Evolutionary conservation across 2,888 invertebrate genomes (phyloP).

Genomic region (Cylloceria caligata): DNA sequence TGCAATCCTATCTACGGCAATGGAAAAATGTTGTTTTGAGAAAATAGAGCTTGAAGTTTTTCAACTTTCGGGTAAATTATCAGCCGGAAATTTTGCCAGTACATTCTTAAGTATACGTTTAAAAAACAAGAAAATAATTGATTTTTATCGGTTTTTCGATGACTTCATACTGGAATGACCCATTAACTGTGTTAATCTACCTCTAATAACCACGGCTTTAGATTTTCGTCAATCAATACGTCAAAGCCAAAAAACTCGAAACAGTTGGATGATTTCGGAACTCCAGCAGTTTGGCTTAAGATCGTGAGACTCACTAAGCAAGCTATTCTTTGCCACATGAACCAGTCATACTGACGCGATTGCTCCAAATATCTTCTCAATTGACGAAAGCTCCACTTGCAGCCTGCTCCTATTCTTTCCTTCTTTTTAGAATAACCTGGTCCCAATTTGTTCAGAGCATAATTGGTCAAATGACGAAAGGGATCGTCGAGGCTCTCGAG

Average conservation of each 20-base stretch:
- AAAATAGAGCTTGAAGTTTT: no score
- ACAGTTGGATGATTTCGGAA: constrained; percentile 91
- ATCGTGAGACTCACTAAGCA: constrained; percentile 91
- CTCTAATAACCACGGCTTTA: constrained; percentile 96
- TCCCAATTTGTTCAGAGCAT: constrained; percentile 95
- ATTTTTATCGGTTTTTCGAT: no score
- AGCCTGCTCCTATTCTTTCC: constrained; percentile 93
- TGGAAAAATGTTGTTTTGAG: no score
- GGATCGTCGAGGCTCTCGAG: constrained; percentile 93
- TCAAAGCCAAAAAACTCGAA: constrained; percentile 97
- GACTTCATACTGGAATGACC: no score
- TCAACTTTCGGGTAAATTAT: no score
- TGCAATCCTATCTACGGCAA: no score
- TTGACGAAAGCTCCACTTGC: constrained; percentile 94
- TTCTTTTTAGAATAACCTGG: constrained; percentile 93
- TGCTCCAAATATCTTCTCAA: constrained; percentile 91
- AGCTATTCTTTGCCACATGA: constrained; percentile 92
- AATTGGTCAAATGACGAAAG: constrained; percentile 95
- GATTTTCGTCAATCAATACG: constrained; percentile 92
- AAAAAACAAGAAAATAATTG: no score
- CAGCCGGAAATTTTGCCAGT: no score
- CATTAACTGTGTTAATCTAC: constrained; percentile 86
- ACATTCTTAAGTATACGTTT: no score
- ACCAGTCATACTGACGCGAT: constrained; percentile 91
- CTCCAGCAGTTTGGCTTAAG: constrained; percentile 90